Base-by-base conservation (phyloP, 2,113 vertebrate species). In the Platysternon megacephalum region DNA sequence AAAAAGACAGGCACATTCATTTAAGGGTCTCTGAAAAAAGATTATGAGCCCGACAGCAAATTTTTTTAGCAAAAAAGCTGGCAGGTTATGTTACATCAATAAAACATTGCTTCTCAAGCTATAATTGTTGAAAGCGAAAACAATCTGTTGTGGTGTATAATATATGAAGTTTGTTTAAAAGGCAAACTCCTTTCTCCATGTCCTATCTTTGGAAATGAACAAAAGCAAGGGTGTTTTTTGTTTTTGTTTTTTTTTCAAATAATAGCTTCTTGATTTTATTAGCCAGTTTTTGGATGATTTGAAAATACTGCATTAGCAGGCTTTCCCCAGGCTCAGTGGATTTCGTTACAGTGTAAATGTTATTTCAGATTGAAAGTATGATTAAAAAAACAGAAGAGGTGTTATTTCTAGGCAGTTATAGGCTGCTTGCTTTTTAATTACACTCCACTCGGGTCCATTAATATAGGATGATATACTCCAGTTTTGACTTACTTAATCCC, bases 311-410 rank as follows among this genome's bases (percentile, higher is more conserved):
- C 65, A 90, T 94, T 95, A 93, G 88, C 58, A 92, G 68, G 90
- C 61, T 82, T 92, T 24, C 72, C 81, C 85, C 85, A 97, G 94
- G 86, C 79, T 87, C 53, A 44, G 80, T 0, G 5, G 85, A 93
- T 84, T 82, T 91, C 93, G 95, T 97, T 88, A 94, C 85, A 88
- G 68, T 92, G 80, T 96, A 96, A 97, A 95, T 89, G 79, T 93
- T 97, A 92, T 95, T 96, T 97, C 90, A 97, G 92, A 93, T 95
- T 96, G 91, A 91, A 85, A 95, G 88, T 89, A 88, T 96, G 97
- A 97, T 97, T 97, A 96, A 95, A 91, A 97, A 96, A 97, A 97
- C 95, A 98, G 97, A 94, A 79, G 87, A 83, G 10, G 2, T 96
- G 91, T 97, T 98, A 96, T 97, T 97, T 93, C 95, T 94, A 93